Evolutionary conservation across 2,797 vertebrate genomes (phyloP).

Genomic region (Spheniscus humboldti): DNA sequence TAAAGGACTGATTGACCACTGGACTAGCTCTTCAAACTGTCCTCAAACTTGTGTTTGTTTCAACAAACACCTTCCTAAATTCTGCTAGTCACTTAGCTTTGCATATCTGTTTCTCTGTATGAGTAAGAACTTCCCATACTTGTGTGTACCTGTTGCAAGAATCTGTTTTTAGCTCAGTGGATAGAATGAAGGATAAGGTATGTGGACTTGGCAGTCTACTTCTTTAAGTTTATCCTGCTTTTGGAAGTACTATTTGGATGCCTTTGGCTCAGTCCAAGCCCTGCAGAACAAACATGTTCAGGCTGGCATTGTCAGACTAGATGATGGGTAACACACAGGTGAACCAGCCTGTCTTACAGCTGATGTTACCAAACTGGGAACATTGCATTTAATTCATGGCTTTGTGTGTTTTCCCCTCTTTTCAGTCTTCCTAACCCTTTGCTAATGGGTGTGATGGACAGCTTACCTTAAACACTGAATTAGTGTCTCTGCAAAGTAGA

Average conservation of each 20-base stretch:
- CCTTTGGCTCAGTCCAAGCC: constrained; percentile 48
- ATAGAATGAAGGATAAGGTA: constrained; percentile 47
- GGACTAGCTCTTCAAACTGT: not conserved
- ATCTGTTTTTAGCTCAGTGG: constrained; percentile 52
- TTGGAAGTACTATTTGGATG: constrained; percentile 55
- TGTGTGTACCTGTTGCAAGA: constrained; percentile 60
- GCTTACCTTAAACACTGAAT: not conserved
- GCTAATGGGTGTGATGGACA: not conserved
- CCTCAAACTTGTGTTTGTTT: not conserved
- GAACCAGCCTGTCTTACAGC: constrained; percentile 56
- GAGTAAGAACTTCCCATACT: constrained; percentile 50
- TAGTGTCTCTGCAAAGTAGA: not conserved
- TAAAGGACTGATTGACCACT: not conserved
- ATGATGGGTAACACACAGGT: constrained; percentile 43
- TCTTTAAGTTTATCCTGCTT: constrained; percentile 41
- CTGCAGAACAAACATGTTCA: not conserved
- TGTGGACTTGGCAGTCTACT: constrained; percentile 39
- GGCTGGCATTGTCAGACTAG: constrained; percentile 40
- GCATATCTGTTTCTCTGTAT: not conserved
- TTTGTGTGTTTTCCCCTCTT: not conserved
- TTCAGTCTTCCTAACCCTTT: not conserved
- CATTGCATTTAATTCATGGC: constrained; percentile 12
- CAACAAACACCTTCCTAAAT: not conserved
- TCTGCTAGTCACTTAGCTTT: not conserved
- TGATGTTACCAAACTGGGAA: constrained; percentile 47